phyloP scores from a whole-genome alignment of 2,113 vertebrate species.

The Sminthopsis crassicaudata region DNA sequence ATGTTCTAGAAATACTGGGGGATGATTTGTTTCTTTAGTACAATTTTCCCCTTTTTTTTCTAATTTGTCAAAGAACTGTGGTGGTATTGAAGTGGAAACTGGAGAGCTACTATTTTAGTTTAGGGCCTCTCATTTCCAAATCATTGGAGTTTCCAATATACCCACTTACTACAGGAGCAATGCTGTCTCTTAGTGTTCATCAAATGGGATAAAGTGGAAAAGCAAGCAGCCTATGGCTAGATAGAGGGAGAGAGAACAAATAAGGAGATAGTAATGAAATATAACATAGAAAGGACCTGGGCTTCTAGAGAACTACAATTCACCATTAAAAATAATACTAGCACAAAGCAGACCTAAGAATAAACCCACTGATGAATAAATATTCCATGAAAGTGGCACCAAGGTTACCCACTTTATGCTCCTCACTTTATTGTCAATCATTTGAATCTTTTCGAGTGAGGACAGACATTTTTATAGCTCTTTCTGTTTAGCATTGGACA shows the following conservation, averaged over 20 bases:
- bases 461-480: slow-evolving; percentile 85
- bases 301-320: slow-evolving; percentile 25
- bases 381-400: slow-evolving; percentile 77
- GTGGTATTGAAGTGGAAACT: background rate
- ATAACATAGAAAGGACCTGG: background rate
- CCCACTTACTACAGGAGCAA: background rate
- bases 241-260: background rate
- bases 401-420: slow-evolving; percentile 85
- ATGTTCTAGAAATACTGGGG: background rate
- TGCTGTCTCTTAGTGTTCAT: background rate
- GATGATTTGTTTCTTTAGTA: background rate
- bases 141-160: background rate
- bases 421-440: slow-evolving; percentile 85
- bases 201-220: background rate
- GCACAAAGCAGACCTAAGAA: slow-evolving; percentile 63
- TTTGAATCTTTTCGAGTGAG: slow-evolving; percentile 82
- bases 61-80: fast-evolving
- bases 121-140: background rate
- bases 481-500: slow-evolving; percentile 83
- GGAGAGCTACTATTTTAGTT: background rate
- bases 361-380: slow-evolving; percentile 78
- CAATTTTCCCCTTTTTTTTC: background rate
- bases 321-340: slow-evolving; percentile 52
- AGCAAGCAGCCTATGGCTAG: background rate
- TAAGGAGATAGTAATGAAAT: background rate